phyloP scores from a whole-genome alignment of 2,113 vertebrate genomes.

The Callithrix jacchus region DNA sequence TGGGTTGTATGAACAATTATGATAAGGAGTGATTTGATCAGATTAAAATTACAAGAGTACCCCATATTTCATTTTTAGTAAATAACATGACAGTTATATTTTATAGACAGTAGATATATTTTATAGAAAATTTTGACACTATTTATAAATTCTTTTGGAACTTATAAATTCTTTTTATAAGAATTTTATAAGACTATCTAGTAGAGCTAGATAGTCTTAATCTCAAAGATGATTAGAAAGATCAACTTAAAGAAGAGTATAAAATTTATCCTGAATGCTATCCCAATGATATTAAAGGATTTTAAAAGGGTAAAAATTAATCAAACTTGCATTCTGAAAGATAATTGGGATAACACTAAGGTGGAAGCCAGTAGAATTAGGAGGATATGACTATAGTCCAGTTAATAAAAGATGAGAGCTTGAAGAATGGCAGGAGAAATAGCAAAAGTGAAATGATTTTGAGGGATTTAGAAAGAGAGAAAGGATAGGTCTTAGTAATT shows the following conservation, averaged over 20 bases:
- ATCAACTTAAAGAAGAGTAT: constrained; percentile 6
- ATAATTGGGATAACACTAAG: not conserved
- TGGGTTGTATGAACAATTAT: not conserved
- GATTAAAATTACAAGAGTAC: not conserved
- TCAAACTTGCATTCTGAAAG: constrained; percentile 17
- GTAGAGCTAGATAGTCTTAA: not conserved
- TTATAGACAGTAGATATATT: not conserved
- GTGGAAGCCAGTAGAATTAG: constrained; percentile 27
- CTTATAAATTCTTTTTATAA: not conserved
- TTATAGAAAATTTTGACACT: not conserved
- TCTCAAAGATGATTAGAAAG: constrained; percentile 2
- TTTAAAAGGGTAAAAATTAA: not conserved
- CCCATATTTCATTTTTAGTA: not conserved
- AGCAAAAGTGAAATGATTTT: constrained; percentile 18
- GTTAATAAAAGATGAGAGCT: not conserved
- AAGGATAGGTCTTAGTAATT: not conserved
- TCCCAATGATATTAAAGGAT: constrained; percentile 45
- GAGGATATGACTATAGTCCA: constrained; percentile 2
- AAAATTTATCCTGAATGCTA: constrained; percentile 31
- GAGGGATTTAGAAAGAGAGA: not conserved
- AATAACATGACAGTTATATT: not conserved
- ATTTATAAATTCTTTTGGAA: not conserved
- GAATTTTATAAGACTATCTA: too few relatives aligned
- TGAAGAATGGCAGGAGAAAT: not conserved
- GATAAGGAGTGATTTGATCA: not conserved